Evolutionary conservation across 2,888 invertebrate species (phyloP).

Genomic region (Lucinisca nassula): DNA sequence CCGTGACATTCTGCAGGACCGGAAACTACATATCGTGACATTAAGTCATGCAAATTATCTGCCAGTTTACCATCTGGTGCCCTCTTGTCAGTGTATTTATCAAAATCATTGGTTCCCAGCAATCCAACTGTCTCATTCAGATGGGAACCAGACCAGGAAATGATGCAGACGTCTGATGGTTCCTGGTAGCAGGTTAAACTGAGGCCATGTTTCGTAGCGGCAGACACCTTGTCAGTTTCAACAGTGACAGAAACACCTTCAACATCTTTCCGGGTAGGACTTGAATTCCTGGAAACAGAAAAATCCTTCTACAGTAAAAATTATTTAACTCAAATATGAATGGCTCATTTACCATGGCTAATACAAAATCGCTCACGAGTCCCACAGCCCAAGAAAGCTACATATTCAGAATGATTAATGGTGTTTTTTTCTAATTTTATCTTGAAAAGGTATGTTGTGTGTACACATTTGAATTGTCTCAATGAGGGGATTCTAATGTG

Average conservation of each 20-base stretch:
- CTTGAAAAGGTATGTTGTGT: no score
- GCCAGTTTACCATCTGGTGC: constrained; percentile 44
- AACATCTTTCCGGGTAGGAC: background rate
- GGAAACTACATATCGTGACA: constrained; percentile 35
- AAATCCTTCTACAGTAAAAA: no score
- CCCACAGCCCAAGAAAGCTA: no score
- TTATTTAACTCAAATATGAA: no score
- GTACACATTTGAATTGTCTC: no score
- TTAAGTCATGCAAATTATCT: background rate
- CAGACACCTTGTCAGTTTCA: background rate
- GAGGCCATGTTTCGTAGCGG: background rate
- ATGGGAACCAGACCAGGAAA: constrained; percentile 20
- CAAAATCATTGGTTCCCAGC: constrained; percentile 71
- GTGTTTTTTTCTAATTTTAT: no score
- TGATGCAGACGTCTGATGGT: background rate
- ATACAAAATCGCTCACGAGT: no score
- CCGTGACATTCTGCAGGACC: constrained; percentile 23
- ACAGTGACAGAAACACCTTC: background rate
- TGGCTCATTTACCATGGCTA: no score
- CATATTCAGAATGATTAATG: no score
- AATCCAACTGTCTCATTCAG: constrained; percentile 69
- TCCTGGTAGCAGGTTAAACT: background rate
- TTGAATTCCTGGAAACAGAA: background rate
- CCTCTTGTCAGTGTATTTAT: constrained; percentile 64
- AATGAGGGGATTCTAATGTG: no score